Evolutionary conservation across 2,888 invertebrate genomes (phyloP), one percentile per base, ranked within the genome.

Genomic region (Xestia rhomboidea): DNA sequence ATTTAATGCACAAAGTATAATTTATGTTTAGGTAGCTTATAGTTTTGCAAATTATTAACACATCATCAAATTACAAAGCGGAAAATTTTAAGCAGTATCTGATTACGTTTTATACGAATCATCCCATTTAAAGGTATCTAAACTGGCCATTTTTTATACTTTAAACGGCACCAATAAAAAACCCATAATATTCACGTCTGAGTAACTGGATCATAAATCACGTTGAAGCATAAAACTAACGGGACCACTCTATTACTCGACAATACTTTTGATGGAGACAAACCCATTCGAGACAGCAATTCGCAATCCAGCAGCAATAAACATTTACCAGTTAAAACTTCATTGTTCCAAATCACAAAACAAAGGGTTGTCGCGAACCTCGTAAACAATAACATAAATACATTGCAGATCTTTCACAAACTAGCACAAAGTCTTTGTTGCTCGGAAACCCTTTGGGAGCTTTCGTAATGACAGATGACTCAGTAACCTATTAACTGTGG

Each of bases 401-500:
- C 90, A 49, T 90, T 86, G 87, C 84, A 88, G 90, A 91, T 92
- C 91, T 93, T 91, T 91, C 88, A 87, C 88, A 88, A 88, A 89
- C 87, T 81, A 67, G 54, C 81, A 80, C 85, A 88, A 89, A 88
- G 90, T 87, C 91, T 92, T 92, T 92, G 93, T 92, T 89, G 81
- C 70, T 86, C 49, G 73, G 81, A 81, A 89, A 90, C 90, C 92
- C 92, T 91, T 91, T 91, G 88, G 88, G 87, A 88, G 89, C 82
- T 93, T 93, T 94, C 87, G 92, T 93, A 92, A 93, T 90, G 88
- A 89, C 90, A 86, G 91, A 93, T 94, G 94, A 94, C 93, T 94
- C 93, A 94, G 89, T 91, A 89, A 90, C 86, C 89, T 86, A 91
- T 87, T 89, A 89, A 85, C 83, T 86, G 76, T 77, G 73, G 73